phyloP scores from a whole-genome alignment of 2,888 invertebrate species.

The Allolobophora icterica region DNA sequence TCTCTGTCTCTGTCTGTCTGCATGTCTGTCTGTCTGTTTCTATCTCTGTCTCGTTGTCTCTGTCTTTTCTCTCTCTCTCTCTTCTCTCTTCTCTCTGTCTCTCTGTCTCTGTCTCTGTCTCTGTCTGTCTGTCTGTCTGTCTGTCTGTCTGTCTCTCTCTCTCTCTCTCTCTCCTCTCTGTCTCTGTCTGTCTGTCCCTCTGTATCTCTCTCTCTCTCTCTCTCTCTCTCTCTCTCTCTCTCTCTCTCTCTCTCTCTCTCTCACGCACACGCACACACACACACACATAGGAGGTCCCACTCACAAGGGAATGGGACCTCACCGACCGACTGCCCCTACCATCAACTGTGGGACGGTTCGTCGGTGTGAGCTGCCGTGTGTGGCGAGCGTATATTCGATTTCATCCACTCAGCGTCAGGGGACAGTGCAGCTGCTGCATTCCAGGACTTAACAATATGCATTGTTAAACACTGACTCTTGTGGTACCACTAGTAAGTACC shows the following conservation, averaged over 20 bases:
- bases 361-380: no score
- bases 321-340: no score
- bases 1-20: conserved; percentile 4
- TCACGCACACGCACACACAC: neutral
- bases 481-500: no score
- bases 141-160: neutral
- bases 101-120: neutral
- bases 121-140: neutral
- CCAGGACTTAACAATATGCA: no score
- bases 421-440: no score
- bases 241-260: neutral
- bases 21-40: neutral
- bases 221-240: neutral
- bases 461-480: no score
- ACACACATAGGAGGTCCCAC: neutral
- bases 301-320: no score
- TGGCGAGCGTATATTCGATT: no score
- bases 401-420: no score
- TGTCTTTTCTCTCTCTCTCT: neutral
- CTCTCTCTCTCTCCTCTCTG: neutral
- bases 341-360: no score
- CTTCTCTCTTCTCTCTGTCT: neutral
- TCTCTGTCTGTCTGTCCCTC: neutral
- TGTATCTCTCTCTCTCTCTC: neutral
- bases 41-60: neutral